Base-by-base conservation (phyloP, 2,888 invertebrate genomes). In the Yponomeuta evonymella region DNA sequence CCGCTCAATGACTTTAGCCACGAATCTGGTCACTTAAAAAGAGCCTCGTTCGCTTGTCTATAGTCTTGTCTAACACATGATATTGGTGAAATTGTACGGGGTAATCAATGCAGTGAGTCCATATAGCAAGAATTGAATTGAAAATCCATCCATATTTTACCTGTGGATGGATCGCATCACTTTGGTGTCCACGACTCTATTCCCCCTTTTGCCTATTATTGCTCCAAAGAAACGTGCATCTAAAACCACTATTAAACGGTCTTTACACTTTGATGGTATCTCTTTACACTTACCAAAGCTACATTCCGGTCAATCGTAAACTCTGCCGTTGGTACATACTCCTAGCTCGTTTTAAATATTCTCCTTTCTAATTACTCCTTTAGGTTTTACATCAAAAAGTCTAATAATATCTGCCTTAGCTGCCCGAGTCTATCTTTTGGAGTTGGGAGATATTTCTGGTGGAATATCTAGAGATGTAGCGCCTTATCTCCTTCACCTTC, bases 1-100 rank as follows among this genome's bases (percentile, higher is more conserved):
- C 63, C 70, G 62, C 36, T 51, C 48, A 51, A 58, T 51, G 69
- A 11, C 36, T 58, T 30, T 30, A 58, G 23, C 30, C 69, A 51
- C 36, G 43, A 67, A 67, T 33, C 33, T 67, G 6, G 12, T 43
- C 2, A 67, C 67, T 67, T 67, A n/a, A 2, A 67, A 43, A 43
- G 43, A 43, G 6, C 43, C 43, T 43, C 5, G 43, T 5, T 43
- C 43, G 43, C 43, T 33, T 33, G 33, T 33, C 33, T 2, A 33
- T 1, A 43, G 5, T 43, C 9, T 43, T 43, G 5, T 43, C 43
- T 43, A 43, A 43, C 43, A 43, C 43, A 8, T 43, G 43, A 43
- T 6, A 43, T 43, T 8, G 5, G 5, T 6, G 43, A 43, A 43
- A 43, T 43, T 5, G 6, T 43, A 43, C 9, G 2, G 43, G 9